A percentile compares a stretch with the other conserved stretches of the same genome.
Evolutionary conservation across 2,113 vertebrate genomes (phyloP).

Genomic region (Pterocles orientalis): DNA sequence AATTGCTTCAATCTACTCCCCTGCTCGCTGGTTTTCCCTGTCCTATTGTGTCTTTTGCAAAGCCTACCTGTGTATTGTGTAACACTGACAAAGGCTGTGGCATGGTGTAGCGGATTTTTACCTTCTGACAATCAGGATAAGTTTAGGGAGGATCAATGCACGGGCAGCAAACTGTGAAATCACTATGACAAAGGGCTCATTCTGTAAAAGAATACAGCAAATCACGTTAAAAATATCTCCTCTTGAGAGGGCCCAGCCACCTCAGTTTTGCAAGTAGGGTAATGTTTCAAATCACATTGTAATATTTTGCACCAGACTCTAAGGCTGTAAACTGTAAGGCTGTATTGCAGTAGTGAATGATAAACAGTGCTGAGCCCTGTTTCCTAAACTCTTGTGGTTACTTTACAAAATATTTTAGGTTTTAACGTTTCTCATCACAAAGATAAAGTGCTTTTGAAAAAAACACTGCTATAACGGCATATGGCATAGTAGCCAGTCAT

Average conservation of each 20-base stretch:
- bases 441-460: not conserved
- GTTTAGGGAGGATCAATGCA: not conserved
- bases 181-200: not conserved
- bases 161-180: slow-evolving; percentile 6
- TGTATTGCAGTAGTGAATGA: not conserved
- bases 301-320: not conserved
- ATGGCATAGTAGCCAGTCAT: not conserved
- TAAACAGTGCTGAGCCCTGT: not conserved
- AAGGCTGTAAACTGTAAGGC: not conserved
- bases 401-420: not conserved
- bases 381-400: not conserved
- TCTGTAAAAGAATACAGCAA: slow-evolving; percentile 1
- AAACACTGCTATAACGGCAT: not conserved
- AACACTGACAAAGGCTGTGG: not conserved
- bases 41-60: not conserved
- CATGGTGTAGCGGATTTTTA: not conserved
- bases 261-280: not conserved
- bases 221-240: not conserved
- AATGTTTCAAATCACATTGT: not conserved
- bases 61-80: not conserved
- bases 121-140: not conserved
- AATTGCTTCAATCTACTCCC: not conserved
- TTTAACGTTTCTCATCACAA: not conserved
- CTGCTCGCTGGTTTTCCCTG: not conserved
- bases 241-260: not conserved